phyloP scores from a whole-genome alignment of 2,113 vertebrate species.

The Scortum barcoo region DNA sequence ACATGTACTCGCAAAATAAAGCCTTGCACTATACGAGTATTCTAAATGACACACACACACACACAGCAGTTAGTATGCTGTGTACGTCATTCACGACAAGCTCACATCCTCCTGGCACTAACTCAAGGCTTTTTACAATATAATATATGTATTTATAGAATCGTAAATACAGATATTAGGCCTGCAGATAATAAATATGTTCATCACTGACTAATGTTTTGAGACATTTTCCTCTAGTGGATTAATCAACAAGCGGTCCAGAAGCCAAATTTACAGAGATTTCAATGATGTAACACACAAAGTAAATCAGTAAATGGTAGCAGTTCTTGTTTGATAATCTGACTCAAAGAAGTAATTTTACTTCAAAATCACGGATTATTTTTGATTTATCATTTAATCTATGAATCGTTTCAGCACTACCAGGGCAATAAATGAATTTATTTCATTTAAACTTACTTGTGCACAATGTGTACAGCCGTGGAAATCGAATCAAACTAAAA shows the following conservation, averaged over 20 bases:
- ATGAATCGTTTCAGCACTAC: background rate
- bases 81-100: background rate
- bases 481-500: no score
- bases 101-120: background rate
- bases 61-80: background rate
- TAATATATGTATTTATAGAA: background rate
- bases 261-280: background rate
- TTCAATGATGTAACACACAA: background rate
- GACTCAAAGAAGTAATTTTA: no score
- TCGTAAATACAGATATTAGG: no score
- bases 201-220: background rate
- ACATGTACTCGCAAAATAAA: background rate
- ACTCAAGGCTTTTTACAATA: background rate
- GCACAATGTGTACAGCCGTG: no score
- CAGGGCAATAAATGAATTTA: no score
- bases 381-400: background rate
- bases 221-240: background rate
- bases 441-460: no score
- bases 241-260: background rate
- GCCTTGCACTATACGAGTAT: background rate
- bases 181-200: background rate
- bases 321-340: no score
- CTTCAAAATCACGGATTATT: no score
- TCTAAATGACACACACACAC: background rate
- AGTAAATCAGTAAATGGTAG: background rate